Base-by-base conservation (phyloP, 2,797 vertebrate genomes). In the Picus viridis region DNA sequence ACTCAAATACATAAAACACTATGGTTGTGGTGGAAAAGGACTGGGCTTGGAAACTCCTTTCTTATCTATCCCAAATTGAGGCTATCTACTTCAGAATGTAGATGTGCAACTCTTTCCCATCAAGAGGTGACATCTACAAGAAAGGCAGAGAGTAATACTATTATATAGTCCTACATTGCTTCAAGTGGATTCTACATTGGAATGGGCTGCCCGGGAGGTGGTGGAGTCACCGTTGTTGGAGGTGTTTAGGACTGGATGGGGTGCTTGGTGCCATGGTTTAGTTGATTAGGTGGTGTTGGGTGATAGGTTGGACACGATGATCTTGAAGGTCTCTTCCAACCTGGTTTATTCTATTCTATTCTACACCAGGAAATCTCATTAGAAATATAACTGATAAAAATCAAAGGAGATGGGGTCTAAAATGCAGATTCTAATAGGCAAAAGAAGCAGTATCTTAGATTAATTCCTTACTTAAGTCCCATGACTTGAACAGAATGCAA, bases 401-500 rank as follows among this genome's bases (percentile, higher is more conserved):
- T 0, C 57, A 70, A 63, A 41, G 36, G 18, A 77, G 41, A 51
- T 16, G 4, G 14, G 16, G 34, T 64, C 67, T 59, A 89, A 87
- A 64, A 72, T 17, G 39, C 36, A 81, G 24, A 14, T 71, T 95
- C 73, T 30, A 71, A 36, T 15, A 89, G 36, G 45, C 45, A 86
- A 73, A 41, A 57, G 84, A 49, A 86, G 49, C 36, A 81, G n/a
- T 2, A 84, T 65, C 41, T 83, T 41, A 69, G 70, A 92, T 57
- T 36, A 93, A 89, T 81, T 86, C 74, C 30, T 88, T 63, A 49
- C 41, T 69, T 68, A 91, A 85, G 45, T 68, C 65, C 76, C 83
- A 56, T 34, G 65, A 93, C 83, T 83, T 64, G 70, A 90, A 78
- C 43, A 90, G 83, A 95, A 85, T 63, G 75, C 89, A 86, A 89